These are phyloP conservation scores for Fragum sueziense DNA, from an alignment of 2,888 invertebrate species.

Conservation along the genomic window DNA sequence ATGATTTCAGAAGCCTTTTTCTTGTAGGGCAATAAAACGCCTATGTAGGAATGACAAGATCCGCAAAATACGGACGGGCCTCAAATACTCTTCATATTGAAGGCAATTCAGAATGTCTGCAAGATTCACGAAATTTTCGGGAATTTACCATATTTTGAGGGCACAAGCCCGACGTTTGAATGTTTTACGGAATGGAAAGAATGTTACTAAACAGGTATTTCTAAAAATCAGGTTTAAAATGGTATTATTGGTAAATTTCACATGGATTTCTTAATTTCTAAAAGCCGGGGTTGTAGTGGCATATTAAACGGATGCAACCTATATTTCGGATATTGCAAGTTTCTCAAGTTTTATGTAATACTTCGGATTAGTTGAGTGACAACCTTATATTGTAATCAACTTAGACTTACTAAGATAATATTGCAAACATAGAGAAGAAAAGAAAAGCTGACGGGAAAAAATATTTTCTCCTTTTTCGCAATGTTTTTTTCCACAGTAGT, in stretches of 20 bases:
- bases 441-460: not conserved
- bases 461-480: not conserved
- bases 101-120: not conserved
- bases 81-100: not conserved
- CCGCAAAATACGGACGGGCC: not conserved
- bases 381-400: too few species aligned
- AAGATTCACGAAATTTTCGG: not conserved
- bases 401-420: too few species aligned
- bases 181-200: not conserved
- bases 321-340: too few species aligned
- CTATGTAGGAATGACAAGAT: not conserved
- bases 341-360: too few species aligned
- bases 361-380: too few species aligned
- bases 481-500: not conserved
- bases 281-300: too few species aligned
- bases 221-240: not conserved
- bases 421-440: not conserved
- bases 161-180: not conserved
- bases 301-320: too few species aligned
- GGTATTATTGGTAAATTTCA: too few species aligned
- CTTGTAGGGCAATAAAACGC: too few species aligned
- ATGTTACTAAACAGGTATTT: not conserved
- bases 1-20: too few species aligned
- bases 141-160: slow-evolving; percentile 5
- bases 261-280: too few species aligned